These are phyloP conservation scores for Pseudococcus jackbeardsleyi DNA, from an alignment of 2,888 invertebrate genomes.

Conservation along the genomic window DNA sequence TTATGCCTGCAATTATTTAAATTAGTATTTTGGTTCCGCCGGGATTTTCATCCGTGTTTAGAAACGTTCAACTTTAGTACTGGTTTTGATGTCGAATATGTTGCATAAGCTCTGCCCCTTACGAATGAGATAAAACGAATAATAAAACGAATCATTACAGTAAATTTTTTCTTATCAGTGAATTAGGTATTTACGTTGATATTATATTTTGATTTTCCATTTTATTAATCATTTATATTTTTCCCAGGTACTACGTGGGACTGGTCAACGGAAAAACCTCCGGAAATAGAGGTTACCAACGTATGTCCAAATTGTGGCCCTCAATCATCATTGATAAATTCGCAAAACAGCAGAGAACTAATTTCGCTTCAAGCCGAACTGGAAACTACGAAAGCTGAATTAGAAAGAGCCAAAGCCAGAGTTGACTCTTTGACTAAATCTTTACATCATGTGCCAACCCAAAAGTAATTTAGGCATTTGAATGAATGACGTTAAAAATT, in stretches of 20 bases:
- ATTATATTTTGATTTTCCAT: not conserved
- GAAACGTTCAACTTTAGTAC: no score
- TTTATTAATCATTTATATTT: constrained; percentile 23
- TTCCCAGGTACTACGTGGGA: constrained; percentile 66
- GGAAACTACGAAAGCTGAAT: constrained; percentile 70
- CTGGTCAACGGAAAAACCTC: constrained; percentile 66
- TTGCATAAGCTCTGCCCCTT: not conserved
- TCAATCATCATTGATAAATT: constrained; percentile 58
- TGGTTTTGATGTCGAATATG: not conserved
- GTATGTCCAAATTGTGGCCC: constrained; percentile 66
- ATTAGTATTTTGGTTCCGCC: not conserved
- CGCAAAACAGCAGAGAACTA: constrained; percentile 68
- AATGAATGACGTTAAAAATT: no score
- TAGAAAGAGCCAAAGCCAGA: constrained; percentile 70
- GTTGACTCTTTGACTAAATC: constrained; percentile 67
- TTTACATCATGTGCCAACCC: constrained; percentile 33
- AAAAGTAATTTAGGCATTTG: not conserved
- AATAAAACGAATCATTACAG: not conserved
- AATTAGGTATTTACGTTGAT: not conserved
- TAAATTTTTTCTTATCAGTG: not conserved
- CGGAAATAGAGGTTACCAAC: constrained; percentile 66
- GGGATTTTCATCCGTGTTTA: not conserved
- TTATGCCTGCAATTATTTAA: not conserved
- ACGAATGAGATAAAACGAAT: not conserved
- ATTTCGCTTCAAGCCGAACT: constrained; percentile 70